A percentile compares a stretch with the other conserved stretches of the same genome.
Evolutionary conservation across 2,113 vertebrate genomes (phyloP).

Genomic region (Noturus placidus): DNA sequence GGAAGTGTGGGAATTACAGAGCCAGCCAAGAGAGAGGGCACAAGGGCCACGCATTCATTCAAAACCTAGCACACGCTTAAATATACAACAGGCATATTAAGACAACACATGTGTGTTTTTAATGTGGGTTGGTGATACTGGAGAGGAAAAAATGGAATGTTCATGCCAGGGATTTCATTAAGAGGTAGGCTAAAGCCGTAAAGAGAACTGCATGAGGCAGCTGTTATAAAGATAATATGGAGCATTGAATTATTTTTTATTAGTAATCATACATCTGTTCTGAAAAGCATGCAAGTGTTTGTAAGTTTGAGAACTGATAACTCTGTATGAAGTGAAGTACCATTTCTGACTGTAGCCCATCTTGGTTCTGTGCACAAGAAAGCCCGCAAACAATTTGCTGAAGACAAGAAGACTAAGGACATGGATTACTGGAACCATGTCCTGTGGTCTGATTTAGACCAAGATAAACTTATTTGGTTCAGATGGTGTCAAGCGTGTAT

Average conservation of each 20-base stretch:
- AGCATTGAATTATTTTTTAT: constrained; percentile 6
- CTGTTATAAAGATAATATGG: constrained; percentile 24
- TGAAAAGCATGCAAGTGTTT: neutral
- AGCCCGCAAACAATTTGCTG: too few species aligned
- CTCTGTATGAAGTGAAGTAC: neutral
- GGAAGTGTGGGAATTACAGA: constrained; percentile 83
- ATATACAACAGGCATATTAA: constrained; percentile 31
- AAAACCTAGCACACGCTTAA: constrained; percentile 65
- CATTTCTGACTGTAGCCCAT: neutral
- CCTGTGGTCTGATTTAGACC: too few species aligned
- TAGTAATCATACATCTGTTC: constrained; percentile 29
- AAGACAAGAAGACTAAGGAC: too few species aligned
- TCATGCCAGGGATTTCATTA: constrained; percentile 57
- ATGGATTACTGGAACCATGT: too few species aligned
- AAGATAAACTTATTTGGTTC: too few species aligned
- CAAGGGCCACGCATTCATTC: constrained; percentile 83
- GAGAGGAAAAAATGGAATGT: constrained; percentile 44
- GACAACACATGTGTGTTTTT: constrained; percentile 52
- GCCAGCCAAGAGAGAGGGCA: constrained; percentile 76
- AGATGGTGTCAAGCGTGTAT: too few species aligned
- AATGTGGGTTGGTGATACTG: constrained; percentile 8
- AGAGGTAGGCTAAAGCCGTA: constrained; percentile 38
- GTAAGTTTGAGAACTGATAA: neutral
- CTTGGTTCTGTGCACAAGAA: neutral
- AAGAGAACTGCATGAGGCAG: constrained; percentile 23